These are phyloP conservation scores for Clepsis dumicolana DNA, from an alignment of 2,888 invertebrate species.

Conservation along the genomic window DNA sequence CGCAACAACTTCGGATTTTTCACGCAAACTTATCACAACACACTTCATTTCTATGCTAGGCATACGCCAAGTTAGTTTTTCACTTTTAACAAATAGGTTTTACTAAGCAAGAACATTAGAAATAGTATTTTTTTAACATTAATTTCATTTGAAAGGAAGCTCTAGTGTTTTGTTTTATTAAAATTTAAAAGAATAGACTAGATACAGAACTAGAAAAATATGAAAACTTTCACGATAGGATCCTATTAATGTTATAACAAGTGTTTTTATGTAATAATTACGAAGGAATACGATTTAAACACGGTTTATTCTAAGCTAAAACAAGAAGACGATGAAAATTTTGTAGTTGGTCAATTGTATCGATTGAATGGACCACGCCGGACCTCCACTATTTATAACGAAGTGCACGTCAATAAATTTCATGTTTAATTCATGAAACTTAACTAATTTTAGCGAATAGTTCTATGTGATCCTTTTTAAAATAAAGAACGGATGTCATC, in stretches of 20 bases:
- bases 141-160: slow-evolving; percentile 19
- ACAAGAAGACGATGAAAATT: slow-evolving; percentile 27
- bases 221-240: neutral
- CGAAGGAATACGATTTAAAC: slow-evolving; percentile 4
- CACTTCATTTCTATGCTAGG: slow-evolving; percentile 46
- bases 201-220: slow-evolving; percentile 14
- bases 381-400: slow-evolving; percentile 40
- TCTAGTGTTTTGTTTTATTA: slow-evolving; percentile 8
- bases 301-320: slow-evolving; percentile 24
- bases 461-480: slow-evolving; percentile 62
- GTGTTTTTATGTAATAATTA: neutral
- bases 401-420: slow-evolving; percentile 49
- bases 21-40: slow-evolving; percentile 20
- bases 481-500: slow-evolving; percentile 67
- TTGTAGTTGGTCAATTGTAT: slow-evolving; percentile 43
- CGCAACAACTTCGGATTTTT: slow-evolving; percentile 40
- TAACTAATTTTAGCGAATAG: slow-evolving; percentile 56
- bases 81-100: neutral
- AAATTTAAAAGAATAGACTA: slow-evolving; percentile 11
- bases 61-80: neutral
- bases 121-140: neutral
- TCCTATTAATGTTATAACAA: neutral
- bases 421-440: slow-evolving; percentile 68
- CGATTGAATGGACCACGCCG: slow-evolving; percentile 44
- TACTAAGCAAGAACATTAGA: neutral